A percentile compares a stretch with the other conserved stretches of the same genome.
phyloP scores from a whole-genome alignment of 2,797 vertebrate genomes.

The Okamejei kenojei region DNA sequence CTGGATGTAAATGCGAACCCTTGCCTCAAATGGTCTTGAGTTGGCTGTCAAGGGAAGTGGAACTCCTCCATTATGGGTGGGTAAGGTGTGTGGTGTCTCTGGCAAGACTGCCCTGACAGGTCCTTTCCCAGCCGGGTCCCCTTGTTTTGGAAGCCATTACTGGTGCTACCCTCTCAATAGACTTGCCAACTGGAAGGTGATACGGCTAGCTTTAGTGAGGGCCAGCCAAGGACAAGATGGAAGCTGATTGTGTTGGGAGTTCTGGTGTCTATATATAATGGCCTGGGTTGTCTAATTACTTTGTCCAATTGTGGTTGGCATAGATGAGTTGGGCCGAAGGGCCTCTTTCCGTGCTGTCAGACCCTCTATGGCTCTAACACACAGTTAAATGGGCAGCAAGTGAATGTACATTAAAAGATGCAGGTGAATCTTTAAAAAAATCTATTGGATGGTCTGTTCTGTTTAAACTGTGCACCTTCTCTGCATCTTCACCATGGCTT shows the following conservation, averaged over 20 bases:
- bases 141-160: neutral
- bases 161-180: neutral
- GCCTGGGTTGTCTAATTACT: neutral
- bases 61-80: no score
- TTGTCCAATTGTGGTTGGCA: no score
- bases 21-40: neutral
- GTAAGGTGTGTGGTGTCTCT: neutral
- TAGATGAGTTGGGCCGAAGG: no score
- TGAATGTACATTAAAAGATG: slow-evolving; percentile 27
- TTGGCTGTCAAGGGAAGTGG: neutral
- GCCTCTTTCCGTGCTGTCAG: no score
- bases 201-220: neutral
- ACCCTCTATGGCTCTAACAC: no score
- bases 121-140: no score
- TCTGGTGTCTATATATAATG: neutral
- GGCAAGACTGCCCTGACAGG: no score
- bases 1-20: neutral
- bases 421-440: neutral
- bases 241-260: neutral
- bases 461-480: neutral
- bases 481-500: neutral
- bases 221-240: neutral
- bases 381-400: neutral
- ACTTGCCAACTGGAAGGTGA: neutral
- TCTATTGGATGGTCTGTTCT: neutral